Evolutionary conservation across 1,140 invertebrate species (phyloP).

Genomic region (Agraylea sexmaculata): DNA sequence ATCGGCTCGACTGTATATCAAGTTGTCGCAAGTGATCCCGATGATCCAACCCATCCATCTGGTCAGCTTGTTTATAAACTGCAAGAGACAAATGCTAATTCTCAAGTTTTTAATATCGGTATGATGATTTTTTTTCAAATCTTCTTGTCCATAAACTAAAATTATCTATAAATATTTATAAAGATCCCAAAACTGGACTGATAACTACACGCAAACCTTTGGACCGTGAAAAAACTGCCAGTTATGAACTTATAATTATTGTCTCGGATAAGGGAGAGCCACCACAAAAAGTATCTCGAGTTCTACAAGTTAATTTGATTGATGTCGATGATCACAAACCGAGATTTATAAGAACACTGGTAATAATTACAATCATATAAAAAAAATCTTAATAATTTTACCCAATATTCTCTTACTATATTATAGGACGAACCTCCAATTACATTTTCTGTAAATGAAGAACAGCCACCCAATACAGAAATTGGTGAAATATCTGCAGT

Average conservation of each 20-base stretch:
- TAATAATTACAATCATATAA: no score
- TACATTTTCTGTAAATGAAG: slow-evolving; percentile 51
- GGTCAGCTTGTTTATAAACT: slow-evolving; percentile 63
- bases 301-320: slow-evolving; percentile 54
- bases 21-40: slow-evolving; percentile 66
- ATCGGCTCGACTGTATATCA: slow-evolving; percentile 64
- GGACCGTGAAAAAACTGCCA: slow-evolving; percentile 59
- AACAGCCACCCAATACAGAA: slow-evolving; percentile 47
- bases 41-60: slow-evolving; percentile 60
- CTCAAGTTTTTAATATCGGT: slow-evolving; percentile 54
- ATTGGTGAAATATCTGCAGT: slow-evolving; percentile 55
- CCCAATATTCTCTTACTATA: slow-evolving; percentile 2
- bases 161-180: slow-evolving; percentile 6
- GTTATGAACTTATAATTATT: slow-evolving; percentile 62
- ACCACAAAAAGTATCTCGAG: slow-evolving; percentile 58
- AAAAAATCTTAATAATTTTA: not conserved
- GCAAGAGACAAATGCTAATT: slow-evolving; percentile 53
- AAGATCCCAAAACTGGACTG: slow-evolving; percentile 52
- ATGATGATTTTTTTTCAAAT: not conserved
- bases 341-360: slow-evolving; percentile 53
- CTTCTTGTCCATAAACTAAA: slow-evolving; percentile 1
- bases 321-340: slow-evolving; percentile 75
- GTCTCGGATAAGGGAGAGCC: slow-evolving; percentile 63
- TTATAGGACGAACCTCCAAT: slow-evolving; percentile 51
- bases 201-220: slow-evolving; percentile 56